These are phyloP conservation scores for Panthera leo DNA, from an alignment of 2,113 vertebrate species.

Conservation along the genomic window DNA sequence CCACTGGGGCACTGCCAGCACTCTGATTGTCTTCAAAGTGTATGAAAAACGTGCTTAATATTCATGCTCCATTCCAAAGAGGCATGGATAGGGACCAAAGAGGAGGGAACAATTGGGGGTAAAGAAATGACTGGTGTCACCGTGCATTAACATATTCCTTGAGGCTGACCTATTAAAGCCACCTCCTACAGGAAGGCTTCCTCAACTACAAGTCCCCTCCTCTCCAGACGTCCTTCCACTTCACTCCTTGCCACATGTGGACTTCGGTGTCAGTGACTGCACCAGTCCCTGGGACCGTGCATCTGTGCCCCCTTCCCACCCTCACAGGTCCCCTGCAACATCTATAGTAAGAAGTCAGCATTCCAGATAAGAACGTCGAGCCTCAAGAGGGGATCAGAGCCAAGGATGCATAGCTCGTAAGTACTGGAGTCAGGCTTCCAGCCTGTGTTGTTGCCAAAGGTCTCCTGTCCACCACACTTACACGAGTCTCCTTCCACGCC, in stretches of 20 bases:
- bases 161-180: neutral
- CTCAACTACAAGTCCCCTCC: neutral
- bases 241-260: neutral
- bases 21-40: conserved; percentile 55
- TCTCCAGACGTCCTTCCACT: neutral
- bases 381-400: neutral
- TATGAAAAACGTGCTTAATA: conserved; percentile 67
- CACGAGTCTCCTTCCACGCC: accelerated
- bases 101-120: neutral
- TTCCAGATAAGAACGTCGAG: neutral
- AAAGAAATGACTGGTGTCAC: conserved; percentile 36
- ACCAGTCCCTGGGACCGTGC: neutral
- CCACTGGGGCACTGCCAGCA: neutral
- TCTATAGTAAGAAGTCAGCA: neutral
- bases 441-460: accelerated
- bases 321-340: neutral
- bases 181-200: conserved; percentile 8
- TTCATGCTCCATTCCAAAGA: conserved; percentile 57
- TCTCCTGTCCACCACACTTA: neutral
- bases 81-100: neutral
- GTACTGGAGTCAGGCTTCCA: neutral
- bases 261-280: neutral
- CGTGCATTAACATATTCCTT: neutral
- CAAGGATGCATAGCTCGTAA: neutral
- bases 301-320: neutral